Evolutionary conservation across 37 sponge, comb jelly and placozoan genomes (phyloP), one percentile per base, ranked within the genome.

Genomic region (Halichondria panicea): DNA sequence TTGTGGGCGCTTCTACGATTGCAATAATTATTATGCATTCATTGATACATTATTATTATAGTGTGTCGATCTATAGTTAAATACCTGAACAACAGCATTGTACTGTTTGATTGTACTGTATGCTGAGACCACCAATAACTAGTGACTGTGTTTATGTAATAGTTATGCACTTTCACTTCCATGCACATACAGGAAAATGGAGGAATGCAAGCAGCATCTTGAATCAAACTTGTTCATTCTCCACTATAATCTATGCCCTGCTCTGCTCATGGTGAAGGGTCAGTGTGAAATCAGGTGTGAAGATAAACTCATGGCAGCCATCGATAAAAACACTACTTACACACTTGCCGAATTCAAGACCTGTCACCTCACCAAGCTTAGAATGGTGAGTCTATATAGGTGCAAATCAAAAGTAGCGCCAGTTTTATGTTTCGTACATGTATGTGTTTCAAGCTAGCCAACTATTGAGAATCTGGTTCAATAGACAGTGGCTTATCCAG

Each of bases 261-360:
- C 97, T 0, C 76, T 96, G 63, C 74, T 93, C 32, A 57, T 68
- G 28, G 74, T 96, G 27, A 74, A 68, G 4, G 84, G 58, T 19
- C 72, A 72, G 63, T 93, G 94, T 80, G 77, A 70, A 21, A 28
- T 59, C 35, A 75, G 87, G 52, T 52, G 78, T 27, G 79, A 90
- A 52, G 74, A 45, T 33, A 63, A 76, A 41, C 88, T 90, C 35
- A 75, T 91, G 81, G 64, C 72, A 6, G 87, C 84, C 40, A 87
- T 96, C 43, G 81, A 93, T 19, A 65, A 77, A 35, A 81, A 71
- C 33, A 75, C 93, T 52, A 96, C 97, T 5, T 96, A 96, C 63
- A 81, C 85, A 21, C 89, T 96, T 59, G 92, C 93, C 13, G 92
- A 96, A 61, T 96, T 96, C 68, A 81, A 83, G 78, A 76, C 66